Conservation (phyloP, 1,140 invertebrate species). For the Plutomurus gul region DNA sequence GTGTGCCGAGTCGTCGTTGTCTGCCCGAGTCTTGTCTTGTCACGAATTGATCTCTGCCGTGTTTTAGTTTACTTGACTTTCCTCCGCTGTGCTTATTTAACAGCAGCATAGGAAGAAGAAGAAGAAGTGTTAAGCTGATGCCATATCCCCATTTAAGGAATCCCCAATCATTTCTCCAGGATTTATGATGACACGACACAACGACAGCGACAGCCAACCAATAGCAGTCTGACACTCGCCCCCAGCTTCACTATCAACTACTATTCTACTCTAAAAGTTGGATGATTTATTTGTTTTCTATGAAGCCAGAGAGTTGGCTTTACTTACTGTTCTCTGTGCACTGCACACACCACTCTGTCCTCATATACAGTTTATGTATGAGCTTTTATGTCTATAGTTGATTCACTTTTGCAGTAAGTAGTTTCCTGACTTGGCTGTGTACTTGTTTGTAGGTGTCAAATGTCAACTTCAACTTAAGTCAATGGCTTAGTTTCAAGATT, state of each 20-base stretch:
- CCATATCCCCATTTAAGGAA: neutral
- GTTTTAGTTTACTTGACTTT: neutral
- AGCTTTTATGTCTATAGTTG: slow-evolving; percentile 20
- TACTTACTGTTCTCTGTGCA: neutral
- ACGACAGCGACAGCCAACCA: slow-evolving; percentile 12
- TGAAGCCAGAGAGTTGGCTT: neutral
- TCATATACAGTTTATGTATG: slow-evolving; percentile 27
- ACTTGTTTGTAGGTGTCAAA: slow-evolving; percentile 21
- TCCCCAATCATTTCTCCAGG: slow-evolving; percentile 18
- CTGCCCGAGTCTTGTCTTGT: neutral
- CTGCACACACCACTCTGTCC: neutral
- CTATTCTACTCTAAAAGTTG: slow-evolving; percentile 16
- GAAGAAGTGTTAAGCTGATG: neutral
- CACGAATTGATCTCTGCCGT: neutral
- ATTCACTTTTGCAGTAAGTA: neutral
- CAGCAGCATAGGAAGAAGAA: too few species aligned
- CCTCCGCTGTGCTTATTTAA: neutral
- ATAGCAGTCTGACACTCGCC: slow-evolving; percentile 7
- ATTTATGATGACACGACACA: slow-evolving; percentile 26
- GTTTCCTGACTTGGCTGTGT: slow-evolving; percentile 23
- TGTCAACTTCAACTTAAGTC: slow-evolving; percentile 29
- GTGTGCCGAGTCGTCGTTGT: too few species aligned
- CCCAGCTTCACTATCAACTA: neutral
- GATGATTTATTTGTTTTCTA: slow-evolving; percentile 30
- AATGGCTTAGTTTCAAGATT: slow-evolving; percentile 23